Percentiles rank a stretch among this genome's conserved stretches.
These are phyloP conservation scores for Phaethornis superciliosus DNA, from an alignment of 2,113 vertebrate species.

Conservation along the genomic window DNA sequence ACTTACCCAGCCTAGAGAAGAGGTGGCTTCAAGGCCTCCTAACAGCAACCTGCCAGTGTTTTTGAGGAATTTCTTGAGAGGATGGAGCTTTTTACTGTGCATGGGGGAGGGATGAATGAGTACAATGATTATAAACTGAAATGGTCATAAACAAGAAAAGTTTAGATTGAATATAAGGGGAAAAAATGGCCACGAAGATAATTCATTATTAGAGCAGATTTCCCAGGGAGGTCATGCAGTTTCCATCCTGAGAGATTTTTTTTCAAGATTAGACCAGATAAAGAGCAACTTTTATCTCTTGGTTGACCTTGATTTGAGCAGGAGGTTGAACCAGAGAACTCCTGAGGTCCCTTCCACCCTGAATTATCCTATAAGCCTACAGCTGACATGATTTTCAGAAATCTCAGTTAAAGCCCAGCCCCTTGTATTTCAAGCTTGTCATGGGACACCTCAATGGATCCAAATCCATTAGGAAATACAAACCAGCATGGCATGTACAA, in stretches of 20 bases:
- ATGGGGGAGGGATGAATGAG: neutral
- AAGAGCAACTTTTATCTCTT: neutral
- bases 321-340: neutral
- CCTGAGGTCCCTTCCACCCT: neutral
- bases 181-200: neutral
- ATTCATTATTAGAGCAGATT: neutral
- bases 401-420: neutral
- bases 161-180: neutral
- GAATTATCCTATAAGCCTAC: neutral
- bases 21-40: neutral
- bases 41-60: neutral
- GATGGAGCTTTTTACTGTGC: neutral
- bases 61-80: neutral
- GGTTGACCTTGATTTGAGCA: neutral
- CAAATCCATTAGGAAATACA: neutral
- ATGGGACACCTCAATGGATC: neutral
- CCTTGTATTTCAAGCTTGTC: neutral
- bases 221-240: neutral
- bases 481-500: neutral
- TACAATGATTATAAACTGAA: neutral
- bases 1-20: neutral
- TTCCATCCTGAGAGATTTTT: neutral
- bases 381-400: neutral
- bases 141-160: neutral
- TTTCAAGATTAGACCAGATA: neutral